A percentile compares a stretch with the other conserved stretches of the same genome.
Conservation (phyloP, 2,797 vertebrate genomes). For the Malacoctenus gilli region DNA sequence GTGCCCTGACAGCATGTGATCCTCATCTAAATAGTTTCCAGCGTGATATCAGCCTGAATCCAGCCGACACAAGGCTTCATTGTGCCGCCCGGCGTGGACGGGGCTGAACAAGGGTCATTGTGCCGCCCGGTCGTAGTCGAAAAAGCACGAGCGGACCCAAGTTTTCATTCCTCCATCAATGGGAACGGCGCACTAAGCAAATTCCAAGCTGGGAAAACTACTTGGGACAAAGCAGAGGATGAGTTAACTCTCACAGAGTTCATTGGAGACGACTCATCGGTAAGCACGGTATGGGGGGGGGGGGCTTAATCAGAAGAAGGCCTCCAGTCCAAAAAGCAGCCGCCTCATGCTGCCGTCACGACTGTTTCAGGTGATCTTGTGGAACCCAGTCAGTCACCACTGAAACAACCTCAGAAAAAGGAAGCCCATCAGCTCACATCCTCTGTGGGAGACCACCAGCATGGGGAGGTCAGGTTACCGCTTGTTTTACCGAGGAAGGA, state of each 20-base stretch:
- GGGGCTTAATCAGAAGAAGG: constrained; percentile 1
- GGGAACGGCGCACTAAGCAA: constrained; percentile 64
- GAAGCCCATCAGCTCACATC: constrained; percentile 60
- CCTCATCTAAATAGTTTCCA: constrained; percentile 83
- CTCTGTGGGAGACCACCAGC: constrained; percentile 69
- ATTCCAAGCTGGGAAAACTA: constrained; percentile 61
- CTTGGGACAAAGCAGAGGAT: constrained; percentile 34
- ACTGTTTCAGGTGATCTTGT: constrained; percentile 36
- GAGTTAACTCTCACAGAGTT: constrained; percentile 35
- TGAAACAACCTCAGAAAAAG: constrained; percentile 71
- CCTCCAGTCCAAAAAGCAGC: not conserved
- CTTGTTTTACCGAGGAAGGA: constrained; percentile 80
- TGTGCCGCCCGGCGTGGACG: constrained; percentile 68
- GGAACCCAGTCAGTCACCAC: constrained; percentile 51
- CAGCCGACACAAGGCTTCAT: constrained; percentile 77
- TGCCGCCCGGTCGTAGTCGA: constrained; percentile 48
- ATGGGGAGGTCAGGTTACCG: constrained; percentile 66
- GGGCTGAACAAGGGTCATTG: constrained; percentile 74
- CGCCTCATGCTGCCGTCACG: constrained; percentile 21
- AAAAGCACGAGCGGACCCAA: constrained; percentile 35
- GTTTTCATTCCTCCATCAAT: constrained; percentile 61
- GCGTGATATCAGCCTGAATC: constrained; percentile 84
- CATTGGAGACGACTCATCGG: constrained; percentile 9
- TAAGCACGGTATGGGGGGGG: not conserved
- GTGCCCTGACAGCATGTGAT: constrained; percentile 82